Percentiles rank a stretch among this genome's conserved stretches.
phyloP scores from a whole-genome alignment of 2,113 vertebrate genomes.

The Lucifuga dentata region DNA sequence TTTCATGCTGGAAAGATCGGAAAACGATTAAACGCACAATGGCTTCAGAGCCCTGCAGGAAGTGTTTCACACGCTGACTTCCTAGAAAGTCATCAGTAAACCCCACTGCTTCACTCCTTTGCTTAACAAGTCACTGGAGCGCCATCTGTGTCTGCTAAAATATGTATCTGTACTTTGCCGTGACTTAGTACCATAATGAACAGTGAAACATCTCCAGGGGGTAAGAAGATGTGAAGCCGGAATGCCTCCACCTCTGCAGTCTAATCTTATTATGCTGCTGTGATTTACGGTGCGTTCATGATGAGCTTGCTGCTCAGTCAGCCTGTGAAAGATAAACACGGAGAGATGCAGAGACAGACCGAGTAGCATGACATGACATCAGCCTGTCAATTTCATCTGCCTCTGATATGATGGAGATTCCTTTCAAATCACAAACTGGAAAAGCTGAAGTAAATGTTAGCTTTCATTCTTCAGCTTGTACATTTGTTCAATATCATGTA shows the following conservation, averaged over 20 bases:
- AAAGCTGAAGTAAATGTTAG: background rate
- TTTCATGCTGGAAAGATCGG: slow-evolving; percentile 33
- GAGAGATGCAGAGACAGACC: too few species aligned
- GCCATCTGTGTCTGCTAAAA: slow-evolving; percentile 52
- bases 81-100: slow-evolving; percentile 37
- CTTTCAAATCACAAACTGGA: background rate
- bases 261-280: too few species aligned
- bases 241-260: too few species aligned
- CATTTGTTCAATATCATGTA: too few species aligned
- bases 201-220: slow-evolving; percentile 15
- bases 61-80: slow-evolving; percentile 22
- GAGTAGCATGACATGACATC: too few species aligned
- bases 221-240: slow-evolving; percentile 2
- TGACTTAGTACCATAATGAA: slow-evolving; percentile 41
- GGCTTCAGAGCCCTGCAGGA: slow-evolving; percentile 26
- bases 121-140: slow-evolving; percentile 31
- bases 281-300: too few species aligned
- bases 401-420: background rate
- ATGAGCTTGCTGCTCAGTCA: too few species aligned
- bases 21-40: slow-evolving; percentile 43
- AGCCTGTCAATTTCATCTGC: background rate
- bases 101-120: slow-evolving; percentile 7
- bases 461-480: background rate
- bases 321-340: too few species aligned
- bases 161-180: slow-evolving; percentile 52